phyloP scores from a whole-genome alignment of 2,797 vertebrate species.

The Sebastes elongatus region DNA sequence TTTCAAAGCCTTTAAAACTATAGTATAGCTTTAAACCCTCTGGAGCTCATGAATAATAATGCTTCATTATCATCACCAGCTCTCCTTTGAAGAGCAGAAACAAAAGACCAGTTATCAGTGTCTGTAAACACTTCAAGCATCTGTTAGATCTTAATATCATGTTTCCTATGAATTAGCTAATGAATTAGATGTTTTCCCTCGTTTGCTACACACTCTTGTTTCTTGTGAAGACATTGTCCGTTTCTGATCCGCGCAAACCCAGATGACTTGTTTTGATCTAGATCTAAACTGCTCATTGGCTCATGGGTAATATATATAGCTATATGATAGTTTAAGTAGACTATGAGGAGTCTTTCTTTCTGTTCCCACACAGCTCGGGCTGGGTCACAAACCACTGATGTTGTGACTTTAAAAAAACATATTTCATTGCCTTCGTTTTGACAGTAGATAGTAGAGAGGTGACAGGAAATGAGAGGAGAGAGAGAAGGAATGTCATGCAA shows the following conservation, averaged over 20 bases:
- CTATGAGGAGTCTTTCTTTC: neutral
- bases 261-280: neutral
- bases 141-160: neutral
- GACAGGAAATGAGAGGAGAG: neutral
- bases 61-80: constrained; percentile 29
- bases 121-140: constrained; percentile 28
- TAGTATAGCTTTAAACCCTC: constrained; percentile 18
- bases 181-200: neutral
- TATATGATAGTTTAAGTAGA: neutral
- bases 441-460: neutral
- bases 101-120: constrained; percentile 22
- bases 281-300: too few species aligned
- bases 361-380: neutral
- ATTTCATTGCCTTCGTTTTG: neutral
- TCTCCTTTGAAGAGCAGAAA: constrained; percentile 39
- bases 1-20: constrained; percentile 17
- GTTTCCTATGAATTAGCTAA: constrained; percentile 18
- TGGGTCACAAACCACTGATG: neutral
- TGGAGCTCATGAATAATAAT: constrained; percentile 37
- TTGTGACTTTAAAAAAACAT: neutral
- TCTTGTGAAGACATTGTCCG: neutral
- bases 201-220: neutral
- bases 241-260: neutral
- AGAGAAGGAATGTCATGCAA: neutral
- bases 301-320: too few species aligned